Conservation (phyloP, 2,888 invertebrate species). For the Oeneis ivallda region DNA sequence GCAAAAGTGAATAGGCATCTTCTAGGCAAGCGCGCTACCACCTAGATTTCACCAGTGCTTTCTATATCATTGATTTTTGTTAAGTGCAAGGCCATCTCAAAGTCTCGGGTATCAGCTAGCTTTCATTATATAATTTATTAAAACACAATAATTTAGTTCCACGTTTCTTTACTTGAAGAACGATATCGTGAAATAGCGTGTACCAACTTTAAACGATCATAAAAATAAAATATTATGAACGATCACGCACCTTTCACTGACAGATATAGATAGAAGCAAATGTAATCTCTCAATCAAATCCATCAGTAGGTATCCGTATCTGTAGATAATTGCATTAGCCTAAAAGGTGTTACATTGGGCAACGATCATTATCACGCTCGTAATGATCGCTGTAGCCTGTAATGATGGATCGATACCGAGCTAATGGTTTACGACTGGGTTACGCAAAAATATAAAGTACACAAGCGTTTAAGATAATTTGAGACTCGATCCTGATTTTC, state of each 20-base stretch:
- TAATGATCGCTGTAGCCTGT: conserved; percentile 15
- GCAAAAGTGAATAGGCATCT: too few relatives aligned
- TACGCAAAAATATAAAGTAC: conserved; percentile 11
- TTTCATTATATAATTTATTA: too few relatives aligned
- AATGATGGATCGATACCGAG: conserved; percentile 19
- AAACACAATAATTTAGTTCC: too few relatives aligned
- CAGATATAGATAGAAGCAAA: conserved; percentile 11
- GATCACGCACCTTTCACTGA: conserved; percentile 28
- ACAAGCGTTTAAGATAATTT: background rate
- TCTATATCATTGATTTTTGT: too few relatives aligned
- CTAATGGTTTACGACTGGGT: conserved; percentile 20
- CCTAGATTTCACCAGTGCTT: too few relatives aligned
- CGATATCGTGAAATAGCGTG: too few relatives aligned
- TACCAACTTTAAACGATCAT: too few relatives aligned
- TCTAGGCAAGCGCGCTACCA: too few relatives aligned
- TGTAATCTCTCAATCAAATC: conserved; percentile 30
- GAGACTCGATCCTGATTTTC: too few relatives aligned
- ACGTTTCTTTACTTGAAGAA: too few relatives aligned
- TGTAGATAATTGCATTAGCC: conserved; percentile 39
- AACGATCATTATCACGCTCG: conserved; percentile 31
- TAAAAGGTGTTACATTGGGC: conserved; percentile 36
- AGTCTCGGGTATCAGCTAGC: too few relatives aligned
- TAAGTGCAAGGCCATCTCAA: too few relatives aligned
- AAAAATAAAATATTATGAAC: conserved; percentile 1
- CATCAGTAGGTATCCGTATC: background rate